A percentile compares a stretch with the other conserved stretches of the same genome.
phyloP scores from a whole-genome alignment of 2,113 vertebrate species.

The Sialia sialis region DNA sequence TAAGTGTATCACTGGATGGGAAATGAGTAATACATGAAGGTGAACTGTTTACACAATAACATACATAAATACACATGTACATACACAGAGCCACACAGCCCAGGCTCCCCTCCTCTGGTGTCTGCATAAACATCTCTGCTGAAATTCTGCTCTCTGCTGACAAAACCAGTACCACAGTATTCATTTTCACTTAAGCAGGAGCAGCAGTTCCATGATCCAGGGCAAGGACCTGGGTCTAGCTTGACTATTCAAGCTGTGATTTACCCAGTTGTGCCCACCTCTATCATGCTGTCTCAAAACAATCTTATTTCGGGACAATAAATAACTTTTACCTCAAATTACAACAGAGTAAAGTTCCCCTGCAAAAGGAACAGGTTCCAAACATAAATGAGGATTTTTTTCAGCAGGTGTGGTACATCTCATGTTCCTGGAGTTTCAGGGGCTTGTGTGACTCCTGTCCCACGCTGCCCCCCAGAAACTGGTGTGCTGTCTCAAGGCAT shows the following conservation, averaged over 20 bases:
- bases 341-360: background rate
- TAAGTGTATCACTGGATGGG: background rate
- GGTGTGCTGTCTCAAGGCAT: background rate
- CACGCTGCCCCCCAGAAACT: rapidly evolving
- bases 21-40: background rate
- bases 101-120: no score
- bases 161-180: rapidly evolving
- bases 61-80: background rate
- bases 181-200: background rate
- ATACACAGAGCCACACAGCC: background rate
- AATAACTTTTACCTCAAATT: background rate
- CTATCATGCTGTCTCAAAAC: background rate
- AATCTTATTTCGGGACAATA: background rate
- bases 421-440: no score
- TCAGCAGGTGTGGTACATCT: background rate
- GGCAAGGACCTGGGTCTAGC: background rate
- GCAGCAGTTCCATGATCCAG: background rate
- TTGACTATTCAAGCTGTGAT: background rate
- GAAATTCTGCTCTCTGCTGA: background rate
- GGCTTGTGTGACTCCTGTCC: background rate
- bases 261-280: background rate
- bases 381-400: background rate
- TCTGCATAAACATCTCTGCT: background rate
- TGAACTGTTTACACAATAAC: background rate
- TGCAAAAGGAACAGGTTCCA: background rate